These are phyloP conservation scores for Pyxicephalus adspersus DNA, from an alignment of 2,113 vertebrate genomes.

Conservation along the genomic window DNA sequence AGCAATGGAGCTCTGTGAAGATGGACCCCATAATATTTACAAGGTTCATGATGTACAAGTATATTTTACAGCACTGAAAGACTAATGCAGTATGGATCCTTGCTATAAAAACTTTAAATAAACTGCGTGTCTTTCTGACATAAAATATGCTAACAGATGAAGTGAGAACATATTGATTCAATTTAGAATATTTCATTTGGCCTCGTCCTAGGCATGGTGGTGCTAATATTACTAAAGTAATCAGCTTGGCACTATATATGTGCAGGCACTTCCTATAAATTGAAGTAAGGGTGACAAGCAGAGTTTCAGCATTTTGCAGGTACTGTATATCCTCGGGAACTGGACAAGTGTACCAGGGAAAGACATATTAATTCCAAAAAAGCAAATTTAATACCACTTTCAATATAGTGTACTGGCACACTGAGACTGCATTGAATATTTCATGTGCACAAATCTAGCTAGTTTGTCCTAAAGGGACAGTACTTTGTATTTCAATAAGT, in stretches of 20 bases:
- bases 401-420: too few relatives aligned
- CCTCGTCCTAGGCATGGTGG: not conserved
- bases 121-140: not conserved
- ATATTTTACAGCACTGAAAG: too few relatives aligned
- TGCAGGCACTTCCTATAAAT: conserved; percentile 8
- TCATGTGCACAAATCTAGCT: too few relatives aligned
- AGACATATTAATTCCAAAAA: not conserved
- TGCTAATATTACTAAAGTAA: conserved; percentile 2
- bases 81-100: too few relatives aligned
- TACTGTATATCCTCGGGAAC: not conserved
- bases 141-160: not conserved
- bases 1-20: too few relatives aligned
- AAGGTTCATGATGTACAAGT: too few relatives aligned
- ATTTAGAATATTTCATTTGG: conserved; percentile 29
- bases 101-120: too few relatives aligned
- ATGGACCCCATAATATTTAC: too few relatives aligned
- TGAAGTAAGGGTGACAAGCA: conserved; percentile 2
- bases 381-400: too few relatives aligned
- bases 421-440: too few relatives aligned
- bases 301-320: not conserved
- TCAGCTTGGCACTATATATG: conserved; percentile 8
- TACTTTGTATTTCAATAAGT: too few relatives aligned
- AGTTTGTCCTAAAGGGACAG: too few relatives aligned
- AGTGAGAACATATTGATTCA: conserved; percentile 13
- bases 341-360: not conserved